phyloP scores from a whole-genome alignment of 2,113 vertebrate genomes.

The Ctenodactylus gundi region DNA sequence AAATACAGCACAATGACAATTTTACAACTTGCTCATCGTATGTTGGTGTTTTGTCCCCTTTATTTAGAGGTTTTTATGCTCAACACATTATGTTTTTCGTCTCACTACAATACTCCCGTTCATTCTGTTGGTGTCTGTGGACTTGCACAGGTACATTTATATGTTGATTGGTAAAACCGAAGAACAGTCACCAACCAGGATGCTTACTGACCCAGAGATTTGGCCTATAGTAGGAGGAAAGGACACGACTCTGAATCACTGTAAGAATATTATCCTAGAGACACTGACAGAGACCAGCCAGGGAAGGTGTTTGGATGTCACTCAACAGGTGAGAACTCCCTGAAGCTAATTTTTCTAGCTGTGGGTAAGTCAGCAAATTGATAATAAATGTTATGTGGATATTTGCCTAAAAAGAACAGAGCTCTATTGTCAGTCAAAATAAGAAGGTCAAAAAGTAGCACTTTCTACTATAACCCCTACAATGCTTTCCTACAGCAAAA shows the following conservation, averaged over 20 bases:
- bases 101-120: background rate
- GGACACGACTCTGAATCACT: accelerated
- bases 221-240: background rate
- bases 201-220: background rate
- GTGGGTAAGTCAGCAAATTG: background rate
- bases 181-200: background rate
- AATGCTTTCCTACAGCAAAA: background rate
- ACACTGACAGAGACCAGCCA: accelerated
- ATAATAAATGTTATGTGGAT: background rate
- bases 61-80: background rate
- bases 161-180: background rate
- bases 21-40: background rate
- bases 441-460: background rate
- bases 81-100: accelerated
- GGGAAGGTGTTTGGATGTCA: accelerated
- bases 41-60: background rate
- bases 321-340: background rate
- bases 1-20: background rate
- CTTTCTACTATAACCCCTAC: background rate
- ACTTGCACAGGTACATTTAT: background rate
- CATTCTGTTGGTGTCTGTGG: background rate
- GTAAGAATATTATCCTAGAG: too few relatives aligned
- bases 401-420: background rate
- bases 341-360: background rate
- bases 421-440: background rate